Conservation (phyloP, 2,113 vertebrate genomes). For the Lonchura striata region DNA sequence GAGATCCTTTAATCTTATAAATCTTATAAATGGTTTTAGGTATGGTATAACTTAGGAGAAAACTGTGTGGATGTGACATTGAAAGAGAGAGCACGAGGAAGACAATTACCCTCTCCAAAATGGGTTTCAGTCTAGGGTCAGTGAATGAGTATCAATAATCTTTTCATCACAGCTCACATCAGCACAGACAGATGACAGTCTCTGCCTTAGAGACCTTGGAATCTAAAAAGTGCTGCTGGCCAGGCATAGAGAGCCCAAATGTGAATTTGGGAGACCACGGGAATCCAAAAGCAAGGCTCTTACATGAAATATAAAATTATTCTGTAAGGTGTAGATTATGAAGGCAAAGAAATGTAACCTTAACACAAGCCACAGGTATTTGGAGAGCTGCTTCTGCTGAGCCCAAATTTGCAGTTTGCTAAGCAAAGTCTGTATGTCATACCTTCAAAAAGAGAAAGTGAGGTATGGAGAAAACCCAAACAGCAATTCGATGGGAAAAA, state of each 20-base stretch:
- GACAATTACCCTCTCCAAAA: neutral
- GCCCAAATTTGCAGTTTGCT: neutral
- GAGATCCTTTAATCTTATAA: neutral
- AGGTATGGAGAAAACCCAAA: conserved; percentile 12
- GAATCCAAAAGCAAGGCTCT: neutral
- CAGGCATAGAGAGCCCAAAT: neutral
- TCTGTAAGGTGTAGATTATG: neutral
- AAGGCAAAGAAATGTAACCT: neutral
- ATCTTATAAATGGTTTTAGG: neutral
- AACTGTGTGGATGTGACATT: neutral
- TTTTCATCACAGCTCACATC: neutral
- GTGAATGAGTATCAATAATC: neutral
- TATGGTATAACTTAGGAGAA: neutral
- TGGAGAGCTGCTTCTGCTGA: neutral
- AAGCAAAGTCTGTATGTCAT: neutral
- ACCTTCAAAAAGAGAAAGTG: neutral
- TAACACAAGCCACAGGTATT: neutral
- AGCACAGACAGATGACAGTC: neutral
- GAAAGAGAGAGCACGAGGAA: neutral
- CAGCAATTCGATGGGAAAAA: neutral
- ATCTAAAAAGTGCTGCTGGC: neutral
- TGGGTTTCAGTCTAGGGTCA: neutral
- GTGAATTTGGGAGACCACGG: neutral
- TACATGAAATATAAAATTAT: neutral
- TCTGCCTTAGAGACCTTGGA: neutral